Evolutionary conservation across 1,140 invertebrate species (phyloP).

Genomic region (Ceratosolen solmsi): DNA sequence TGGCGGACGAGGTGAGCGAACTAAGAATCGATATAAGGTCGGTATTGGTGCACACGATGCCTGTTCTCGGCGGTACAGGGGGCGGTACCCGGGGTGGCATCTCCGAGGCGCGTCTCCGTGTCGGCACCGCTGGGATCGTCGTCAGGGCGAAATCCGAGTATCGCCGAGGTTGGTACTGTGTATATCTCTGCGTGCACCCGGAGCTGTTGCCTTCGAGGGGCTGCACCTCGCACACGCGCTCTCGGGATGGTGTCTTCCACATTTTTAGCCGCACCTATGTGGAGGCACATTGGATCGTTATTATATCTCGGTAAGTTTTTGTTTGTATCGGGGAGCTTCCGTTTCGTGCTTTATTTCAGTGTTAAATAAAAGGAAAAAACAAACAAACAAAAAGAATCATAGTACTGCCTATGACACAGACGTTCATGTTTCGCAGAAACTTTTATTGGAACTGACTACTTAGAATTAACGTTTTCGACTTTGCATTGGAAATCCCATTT

Average conservation of each 20-base stretch:
- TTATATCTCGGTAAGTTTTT: too few species aligned
- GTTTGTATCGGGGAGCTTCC: too few species aligned
- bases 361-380: too few species aligned
- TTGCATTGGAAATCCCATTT: too few species aligned
- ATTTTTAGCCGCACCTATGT: slow-evolving; percentile 81
- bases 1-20: slow-evolving; percentile 84
- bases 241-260: slow-evolving; percentile 83
- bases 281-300: not conserved
- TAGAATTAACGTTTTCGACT: too few species aligned
- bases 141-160: slow-evolving; percentile 82
- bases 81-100: slow-evolving; percentile 71
- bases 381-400: too few species aligned
- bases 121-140: slow-evolving; percentile 69
- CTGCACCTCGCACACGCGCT: slow-evolving; percentile 86
- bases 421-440: too few species aligned
- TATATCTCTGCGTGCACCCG: slow-evolving; percentile 75
- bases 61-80: slow-evolving; percentile 65
- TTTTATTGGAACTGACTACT: too few species aligned
- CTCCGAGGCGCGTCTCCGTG: slow-evolving; percentile 76
- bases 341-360: too few species aligned
- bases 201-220: slow-evolving; percentile 79
- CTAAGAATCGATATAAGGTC: slow-evolving; percentile 86
- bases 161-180: slow-evolving; percentile 75
- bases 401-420: too few species aligned
- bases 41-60: slow-evolving; percentile 85